phyloP scores from a whole-genome alignment of 2,888 invertebrate species.

The Pycnomerus fuliginosus region DNA sequence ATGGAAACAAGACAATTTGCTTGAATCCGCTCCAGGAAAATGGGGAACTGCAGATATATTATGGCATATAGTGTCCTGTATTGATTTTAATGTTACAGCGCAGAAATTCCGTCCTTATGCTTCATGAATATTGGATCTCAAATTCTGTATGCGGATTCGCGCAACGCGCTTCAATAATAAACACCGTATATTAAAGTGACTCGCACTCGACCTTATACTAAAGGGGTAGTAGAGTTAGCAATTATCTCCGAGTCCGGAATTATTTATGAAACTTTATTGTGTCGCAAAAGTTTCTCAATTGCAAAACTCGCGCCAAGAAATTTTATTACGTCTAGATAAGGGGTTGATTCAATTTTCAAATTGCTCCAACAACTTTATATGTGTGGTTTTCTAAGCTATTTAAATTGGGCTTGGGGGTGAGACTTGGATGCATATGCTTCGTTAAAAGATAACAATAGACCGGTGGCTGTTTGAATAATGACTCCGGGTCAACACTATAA shows the following conservation, averaged over 20 bases:
- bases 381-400: too few species aligned
- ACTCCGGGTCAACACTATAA: slow-evolving; percentile 30
- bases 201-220: slow-evolving; percentile 17
- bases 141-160: slow-evolving; percentile 45
- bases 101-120: slow-evolving; percentile 47
- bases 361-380: too few species aligned
- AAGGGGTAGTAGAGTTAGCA: slow-evolving; percentile 14
- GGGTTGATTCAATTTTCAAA: slow-evolving; percentile 37
- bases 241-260: slow-evolving; percentile 32
- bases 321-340: slow-evolving; percentile 61
- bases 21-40: slow-evolving; percentile 44
- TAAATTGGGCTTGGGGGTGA: slow-evolving; percentile 16
- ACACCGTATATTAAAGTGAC: slow-evolving; percentile 47
- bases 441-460: slow-evolving; percentile 32
- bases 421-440: slow-evolving; percentile 37
- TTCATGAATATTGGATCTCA: slow-evolving; percentile 44
- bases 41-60: slow-evolving; percentile 53
- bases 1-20: slow-evolving; percentile 7
- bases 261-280: slow-evolving; percentile 49
- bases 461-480: slow-evolving; percentile 34
- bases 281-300: slow-evolving; percentile 41
- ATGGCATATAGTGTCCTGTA: slow-evolving; percentile 52
- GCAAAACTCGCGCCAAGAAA: slow-evolving; percentile 49
- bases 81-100: slow-evolving; percentile 52
- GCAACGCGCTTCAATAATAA: slow-evolving; percentile 48